Evolutionary conservation across 2,113 vertebrate species (phyloP), one percentile per base, ranked within the genome.

Genomic region (Callipepla californica): DNA sequence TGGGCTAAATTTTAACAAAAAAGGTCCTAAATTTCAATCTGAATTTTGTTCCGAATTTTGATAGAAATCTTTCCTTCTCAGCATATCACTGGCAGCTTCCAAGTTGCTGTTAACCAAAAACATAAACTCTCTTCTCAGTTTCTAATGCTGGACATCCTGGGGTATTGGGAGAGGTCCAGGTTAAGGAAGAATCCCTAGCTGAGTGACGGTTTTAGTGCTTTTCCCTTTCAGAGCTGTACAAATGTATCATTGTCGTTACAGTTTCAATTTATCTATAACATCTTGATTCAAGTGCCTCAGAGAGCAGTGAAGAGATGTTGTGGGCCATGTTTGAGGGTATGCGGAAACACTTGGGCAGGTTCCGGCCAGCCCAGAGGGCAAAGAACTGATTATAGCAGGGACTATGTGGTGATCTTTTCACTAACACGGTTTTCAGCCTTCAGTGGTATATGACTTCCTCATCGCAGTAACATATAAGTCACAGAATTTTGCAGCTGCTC

Each of bases 201-300:
- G 62, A n/a, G 30, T 50, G 55, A 34, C 14, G 30, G 28, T 34
- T 36, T 19, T 3, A 40, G 26, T 22, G 45, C 47, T 58, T 28
- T 47, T 48, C 45, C 38, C 38, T n/a, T 14, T 74, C 32, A 14
- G 32, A 36, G 21, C 62, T n/a, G 12, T 23, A 63, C 75, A 63
- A 28, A 80, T 45, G 45, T 32, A 78, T 30, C 47, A 40, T 50
- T 22, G 28, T 21, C 28, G 17, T 62, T 30, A 32, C 22, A 36
- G 32, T 22, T 78, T 63, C 38, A 47, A 12, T 59, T 63, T 53
- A 59, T 1, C 25, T 20, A 1, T 5, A 15, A 23, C 19, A 21
- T 66, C 21, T 51, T 0, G 0, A 7, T 45, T 32, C 47, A 55
- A 26, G 32, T 55, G 55, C n/a, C 23, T 15, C 16, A 21, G 22